Evolutionary conservation across 2,888 invertebrate species (phyloP).

Genomic region (Nymphalis c-album): DNA sequence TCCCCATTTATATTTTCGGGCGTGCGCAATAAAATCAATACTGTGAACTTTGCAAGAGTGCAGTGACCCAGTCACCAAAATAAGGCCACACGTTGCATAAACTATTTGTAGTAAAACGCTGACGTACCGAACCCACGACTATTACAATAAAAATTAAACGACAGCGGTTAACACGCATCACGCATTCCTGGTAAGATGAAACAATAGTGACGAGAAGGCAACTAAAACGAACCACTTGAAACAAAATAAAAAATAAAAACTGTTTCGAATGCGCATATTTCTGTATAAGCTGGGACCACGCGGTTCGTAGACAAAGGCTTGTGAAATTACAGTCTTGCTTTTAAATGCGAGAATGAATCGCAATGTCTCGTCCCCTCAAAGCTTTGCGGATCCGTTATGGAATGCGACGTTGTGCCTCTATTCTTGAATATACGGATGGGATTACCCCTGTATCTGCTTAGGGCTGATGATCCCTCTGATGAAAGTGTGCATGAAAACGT

Average conservation of each 20-base stretch:
- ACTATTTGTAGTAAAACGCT: conserved; percentile 57
- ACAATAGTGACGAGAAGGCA: conserved; percentile 39
- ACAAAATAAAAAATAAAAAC: conserved; percentile 68
- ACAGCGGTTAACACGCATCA: conserved; percentile 13
- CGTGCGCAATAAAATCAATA: conserved; percentile 81
- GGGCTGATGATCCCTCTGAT: conserved; percentile 30
- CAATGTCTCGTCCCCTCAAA: conserved; percentile 77
- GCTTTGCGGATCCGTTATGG: conserved; percentile 66
- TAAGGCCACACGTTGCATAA: conserved; percentile 69
- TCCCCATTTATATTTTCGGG: conserved; percentile 78
- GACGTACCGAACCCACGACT: neutral
- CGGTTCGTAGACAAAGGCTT: conserved; percentile 72
- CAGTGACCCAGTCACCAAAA: conserved; percentile 75
- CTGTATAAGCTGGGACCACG: conserved; percentile 55
- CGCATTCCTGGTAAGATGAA: conserved; percentile 25
- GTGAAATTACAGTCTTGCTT: conserved; percentile 79
- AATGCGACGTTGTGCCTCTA: conserved; percentile 52
- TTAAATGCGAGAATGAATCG: conserved; percentile 79
- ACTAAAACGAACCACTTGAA: conserved; percentile 70
- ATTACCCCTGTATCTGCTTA: conserved; percentile 47
- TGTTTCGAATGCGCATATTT: conserved; percentile 78
- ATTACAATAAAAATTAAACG: conserved; percentile 21
- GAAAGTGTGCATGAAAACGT: conserved; percentile 25
- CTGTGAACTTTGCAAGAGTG: conserved; percentile 77
- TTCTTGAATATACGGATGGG: conserved; percentile 56